Conservation (phyloP, 1,140 invertebrate genomes). For the Gerris buenoi region DNA sequence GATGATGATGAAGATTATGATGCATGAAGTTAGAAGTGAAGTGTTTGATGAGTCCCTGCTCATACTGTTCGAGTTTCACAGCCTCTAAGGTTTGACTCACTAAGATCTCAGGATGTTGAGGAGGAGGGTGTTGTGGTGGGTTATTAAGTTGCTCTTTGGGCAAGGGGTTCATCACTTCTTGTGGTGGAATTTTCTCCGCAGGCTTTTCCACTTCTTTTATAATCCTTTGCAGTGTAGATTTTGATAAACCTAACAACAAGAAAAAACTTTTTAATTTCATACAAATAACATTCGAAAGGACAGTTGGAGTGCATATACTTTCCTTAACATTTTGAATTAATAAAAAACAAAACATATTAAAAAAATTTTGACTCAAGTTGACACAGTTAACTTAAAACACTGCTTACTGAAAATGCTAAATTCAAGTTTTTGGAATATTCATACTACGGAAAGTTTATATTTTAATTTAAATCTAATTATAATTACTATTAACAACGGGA, state of each 20-base stretch:
- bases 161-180: background rate
- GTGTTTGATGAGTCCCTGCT: background rate
- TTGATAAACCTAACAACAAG: background rate
- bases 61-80: background rate
- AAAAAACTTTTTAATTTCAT: too few relatives aligned
- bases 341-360: too few relatives aligned
- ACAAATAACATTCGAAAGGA: too few relatives aligned
- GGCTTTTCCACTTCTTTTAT: background rate
- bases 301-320: too few relatives aligned
- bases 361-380: too few relatives aligned
- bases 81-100: background rate
- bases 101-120: background rate
- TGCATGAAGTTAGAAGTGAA: background rate
- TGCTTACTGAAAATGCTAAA: too few relatives aligned
- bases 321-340: too few relatives aligned
- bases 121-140: background rate
- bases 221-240: background rate
- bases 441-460: too few relatives aligned
- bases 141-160: background rate
- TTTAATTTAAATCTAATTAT: too few relatives aligned
- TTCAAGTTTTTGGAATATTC: too few relatives aligned
- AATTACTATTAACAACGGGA: too few relatives aligned
- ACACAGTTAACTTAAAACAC: too few relatives aligned
- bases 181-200: background rate
- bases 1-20: background rate